A percentile compares a stretch with the other conserved stretches of the same genome.
Conservation (phyloP, 2,888 invertebrate genomes). For the Tenthredo scrophulariae region DNA sequence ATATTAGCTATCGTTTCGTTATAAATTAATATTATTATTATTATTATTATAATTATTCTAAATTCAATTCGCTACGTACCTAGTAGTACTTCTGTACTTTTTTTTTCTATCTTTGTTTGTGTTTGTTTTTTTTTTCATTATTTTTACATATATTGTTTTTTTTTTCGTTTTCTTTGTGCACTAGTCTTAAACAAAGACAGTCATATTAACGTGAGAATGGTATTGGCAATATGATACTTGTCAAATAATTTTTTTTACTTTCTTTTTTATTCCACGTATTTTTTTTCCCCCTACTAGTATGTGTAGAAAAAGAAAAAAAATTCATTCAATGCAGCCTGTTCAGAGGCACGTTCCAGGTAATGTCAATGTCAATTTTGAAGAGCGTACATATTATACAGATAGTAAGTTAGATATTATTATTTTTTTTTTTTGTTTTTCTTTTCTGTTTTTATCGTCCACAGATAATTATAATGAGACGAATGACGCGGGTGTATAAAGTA, state of each 20-base stretch:
- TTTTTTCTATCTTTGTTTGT: neutral
- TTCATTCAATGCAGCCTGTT: slow-evolving; percentile 34
- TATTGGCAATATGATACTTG: slow-evolving; percentile 33
- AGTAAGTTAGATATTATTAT: neutral
- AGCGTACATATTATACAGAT: neutral
- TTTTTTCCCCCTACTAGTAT: neutral
- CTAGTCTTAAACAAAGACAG: slow-evolving; percentile 24
- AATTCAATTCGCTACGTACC: slow-evolving; percentile 47
- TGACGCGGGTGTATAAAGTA: slow-evolving; percentile 19
- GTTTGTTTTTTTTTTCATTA: neutral
- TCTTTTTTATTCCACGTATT: neutral
- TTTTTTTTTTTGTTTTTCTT: neutral
- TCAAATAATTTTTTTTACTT: neutral
- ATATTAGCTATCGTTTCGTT: slow-evolving; percentile 13
- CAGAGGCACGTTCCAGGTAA: slow-evolving; percentile 34
- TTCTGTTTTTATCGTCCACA: neutral
- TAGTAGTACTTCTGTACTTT: neutral
- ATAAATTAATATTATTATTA: slow-evolving; percentile 10
- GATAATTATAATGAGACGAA: slow-evolving; percentile 23
- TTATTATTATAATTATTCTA: slow-evolving; percentile 35
- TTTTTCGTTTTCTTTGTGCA: neutral
- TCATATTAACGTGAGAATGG: neutral
- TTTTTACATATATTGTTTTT: neutral
- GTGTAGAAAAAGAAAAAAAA: neutral
- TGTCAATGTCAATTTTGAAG: slow-evolving; percentile 12